Percentiles rank a stretch among this genome's conserved stretches.
Conservation (phyloP, 2,797 vertebrate genomes). For the Thalassophryne amazonica region DNA sequence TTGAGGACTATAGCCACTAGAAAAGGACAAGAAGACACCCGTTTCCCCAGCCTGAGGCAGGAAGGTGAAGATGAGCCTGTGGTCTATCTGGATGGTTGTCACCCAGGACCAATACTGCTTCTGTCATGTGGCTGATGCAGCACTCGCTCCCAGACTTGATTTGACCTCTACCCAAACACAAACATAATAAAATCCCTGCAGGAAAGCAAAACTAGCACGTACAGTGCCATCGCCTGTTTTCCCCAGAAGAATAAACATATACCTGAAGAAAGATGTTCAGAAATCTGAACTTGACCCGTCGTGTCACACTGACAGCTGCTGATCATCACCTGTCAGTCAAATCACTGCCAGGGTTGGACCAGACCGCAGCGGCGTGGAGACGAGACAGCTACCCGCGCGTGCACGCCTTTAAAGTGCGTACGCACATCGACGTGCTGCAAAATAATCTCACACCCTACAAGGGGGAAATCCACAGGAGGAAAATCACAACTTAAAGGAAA, state of each 20-base stretch:
- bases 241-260: conserved; percentile 31
- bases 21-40: too few species aligned
- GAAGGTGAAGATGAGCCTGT: too few species aligned
- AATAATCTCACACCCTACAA: conserved; percentile 41
- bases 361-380: conserved; percentile 24
- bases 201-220: too few species aligned
- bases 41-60: too few species aligned
- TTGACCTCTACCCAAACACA: too few species aligned
- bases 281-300: conserved; percentile 19
- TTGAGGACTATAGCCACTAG: too few species aligned
- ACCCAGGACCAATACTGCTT: too few species aligned
- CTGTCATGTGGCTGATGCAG: too few species aligned
- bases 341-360: conserved; percentile 36
- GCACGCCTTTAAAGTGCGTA: conserved; percentile 21
- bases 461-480: conserved; percentile 8
- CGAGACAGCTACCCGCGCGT: conserved; percentile 7
- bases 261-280: conserved; percentile 41
- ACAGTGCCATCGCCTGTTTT: too few species aligned
- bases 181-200: conserved; percentile 1
- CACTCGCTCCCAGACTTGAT: too few species aligned
- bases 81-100: too few species aligned
- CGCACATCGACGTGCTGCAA: conserved; percentile 6
- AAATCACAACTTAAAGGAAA: conserved; percentile 68
- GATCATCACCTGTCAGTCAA: conserved; percentile 46
- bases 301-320: conserved; percentile 1